Evolutionary conservation across 2,888 invertebrate species (phyloP).

Genomic region (Corbicula japonica): DNA sequence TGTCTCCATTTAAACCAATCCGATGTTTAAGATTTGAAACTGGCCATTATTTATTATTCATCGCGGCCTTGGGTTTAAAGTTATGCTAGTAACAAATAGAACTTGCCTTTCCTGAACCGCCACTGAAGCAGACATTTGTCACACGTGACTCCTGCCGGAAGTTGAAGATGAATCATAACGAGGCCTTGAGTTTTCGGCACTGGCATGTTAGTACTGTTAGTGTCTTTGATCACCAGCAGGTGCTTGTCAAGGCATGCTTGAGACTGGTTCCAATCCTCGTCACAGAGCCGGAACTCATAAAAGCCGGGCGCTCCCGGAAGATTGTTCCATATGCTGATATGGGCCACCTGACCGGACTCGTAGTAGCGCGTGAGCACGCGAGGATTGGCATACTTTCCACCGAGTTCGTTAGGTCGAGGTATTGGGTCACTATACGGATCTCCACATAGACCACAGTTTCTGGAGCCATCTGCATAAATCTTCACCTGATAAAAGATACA

Average conservation of each 20-base stretch:
- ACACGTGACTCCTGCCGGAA: slow-evolving; percentile 62
- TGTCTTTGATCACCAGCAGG: slow-evolving; percentile 44
- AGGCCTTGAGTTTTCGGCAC: slow-evolving; percentile 50
- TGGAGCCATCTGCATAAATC: slow-evolving; percentile 53
- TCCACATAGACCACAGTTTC: slow-evolving; percentile 70
- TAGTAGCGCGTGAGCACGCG: slow-evolving; percentile 56
- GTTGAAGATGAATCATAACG: slow-evolving; percentile 55
- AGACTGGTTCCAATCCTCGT: slow-evolving; percentile 41
- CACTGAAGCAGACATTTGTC: slow-evolving; percentile 61
- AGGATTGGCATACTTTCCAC: slow-evolving; percentile 64
- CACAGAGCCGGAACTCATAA: slow-evolving; percentile 63
- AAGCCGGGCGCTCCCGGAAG: slow-evolving; percentile 51
- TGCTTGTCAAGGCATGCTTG: slow-evolving; percentile 55
- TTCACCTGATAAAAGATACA: slow-evolving; percentile 38
- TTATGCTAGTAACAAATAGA: too few relatives aligned
- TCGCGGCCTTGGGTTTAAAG: too few relatives aligned
- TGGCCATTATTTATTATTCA: too few relatives aligned
- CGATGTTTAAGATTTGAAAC: too few relatives aligned
- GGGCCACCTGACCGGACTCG: slow-evolving; percentile 48
- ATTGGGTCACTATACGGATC: slow-evolving; percentile 48
- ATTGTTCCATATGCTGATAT: slow-evolving; percentile 60
- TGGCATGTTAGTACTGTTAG: slow-evolving; percentile 32
- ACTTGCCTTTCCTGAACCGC: slow-evolving; percentile 61
- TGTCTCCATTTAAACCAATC: too few relatives aligned
- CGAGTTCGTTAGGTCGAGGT: slow-evolving; percentile 62